These are phyloP conservation scores for Artibeus jamaicensis DNA, from an alignment of 2,797 vertebrate genomes.

Conservation along the genomic window DNA sequence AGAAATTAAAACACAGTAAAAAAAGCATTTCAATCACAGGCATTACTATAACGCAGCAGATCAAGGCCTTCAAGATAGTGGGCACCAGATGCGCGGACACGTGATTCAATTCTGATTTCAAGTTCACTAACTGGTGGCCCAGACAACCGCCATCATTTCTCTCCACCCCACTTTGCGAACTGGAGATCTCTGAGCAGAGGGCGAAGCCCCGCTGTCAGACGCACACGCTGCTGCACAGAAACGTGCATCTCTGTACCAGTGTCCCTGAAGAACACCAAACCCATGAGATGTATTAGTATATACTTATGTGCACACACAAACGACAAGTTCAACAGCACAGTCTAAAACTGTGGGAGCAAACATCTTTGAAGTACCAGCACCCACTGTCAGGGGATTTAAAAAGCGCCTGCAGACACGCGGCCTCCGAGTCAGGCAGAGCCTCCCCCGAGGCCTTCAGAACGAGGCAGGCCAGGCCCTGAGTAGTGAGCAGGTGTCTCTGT, in stretches of 20 bases:
- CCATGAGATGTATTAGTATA: accelerated
- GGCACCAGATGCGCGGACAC: background rate
- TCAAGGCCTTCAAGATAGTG: background rate
- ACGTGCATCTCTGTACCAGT: background rate
- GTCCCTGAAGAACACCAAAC: background rate
- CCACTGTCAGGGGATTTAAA: background rate
- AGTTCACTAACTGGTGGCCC: background rate
- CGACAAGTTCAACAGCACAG: background rate
- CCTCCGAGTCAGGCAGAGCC: conserved; percentile 57
- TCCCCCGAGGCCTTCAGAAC: conserved; percentile 82
- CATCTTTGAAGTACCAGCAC: background rate
- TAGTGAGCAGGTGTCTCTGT: conserved; percentile 82
- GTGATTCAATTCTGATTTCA: background rate
- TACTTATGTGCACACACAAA: background rate
- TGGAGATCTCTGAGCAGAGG: accelerated
- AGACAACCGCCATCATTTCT: background rate
- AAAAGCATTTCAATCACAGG: background rate
- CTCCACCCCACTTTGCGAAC: too few species aligned
- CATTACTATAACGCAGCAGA: background rate
- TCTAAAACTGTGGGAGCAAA: background rate
- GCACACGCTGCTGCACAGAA: background rate
- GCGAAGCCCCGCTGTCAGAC: background rate
- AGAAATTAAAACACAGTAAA: background rate
- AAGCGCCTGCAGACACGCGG: background rate
- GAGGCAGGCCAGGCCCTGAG: conserved; percentile 74